Percentiles rank a stretch among this genome's conserved stretches.
These are phyloP conservation scores for Halictus quadricinctus DNA, from an alignment of 2,888 invertebrate species.

Conservation along the genomic window DNA sequence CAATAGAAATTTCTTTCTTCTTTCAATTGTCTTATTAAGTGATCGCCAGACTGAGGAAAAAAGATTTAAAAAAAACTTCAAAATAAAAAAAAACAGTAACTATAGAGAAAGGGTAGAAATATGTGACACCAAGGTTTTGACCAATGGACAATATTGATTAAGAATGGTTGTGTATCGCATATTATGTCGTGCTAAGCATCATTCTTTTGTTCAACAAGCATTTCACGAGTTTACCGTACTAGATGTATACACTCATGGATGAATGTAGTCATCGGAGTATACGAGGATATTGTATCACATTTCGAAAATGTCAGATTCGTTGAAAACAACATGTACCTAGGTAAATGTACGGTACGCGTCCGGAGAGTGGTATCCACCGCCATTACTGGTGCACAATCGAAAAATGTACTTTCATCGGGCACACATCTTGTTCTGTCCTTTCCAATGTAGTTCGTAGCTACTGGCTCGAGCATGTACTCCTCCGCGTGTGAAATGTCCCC, in stretches of 20 bases:
- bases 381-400: constrained; percentile 29
- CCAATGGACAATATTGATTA: too few species aligned
- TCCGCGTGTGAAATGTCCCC: constrained; percentile 61
- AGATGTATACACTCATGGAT: too few species aligned
- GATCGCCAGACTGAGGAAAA: too few species aligned
- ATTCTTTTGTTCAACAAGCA: too few species aligned
- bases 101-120: too few species aligned
- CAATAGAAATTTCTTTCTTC: background rate
- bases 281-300: background rate
- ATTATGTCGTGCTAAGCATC: too few species aligned
- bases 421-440: constrained; percentile 74
- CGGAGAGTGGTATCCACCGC: constrained; percentile 26
- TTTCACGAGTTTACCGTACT: background rate
- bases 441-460: constrained; percentile 73
- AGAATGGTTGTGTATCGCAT: too few species aligned
- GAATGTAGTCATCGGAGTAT: too few species aligned
- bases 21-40: background rate
- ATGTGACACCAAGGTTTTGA: too few species aligned
- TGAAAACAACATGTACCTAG: background rate
- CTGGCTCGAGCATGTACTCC: constrained; percentile 59
- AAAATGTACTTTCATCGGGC: constrained; percentile 60
- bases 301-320: background rate
- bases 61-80: too few species aligned
- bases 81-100: too few species aligned
- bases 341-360: constrained; percentile 11